Conservation (phyloP, 2,797 vertebrate species). For the Neosilurus mollespiculum region DNA sequence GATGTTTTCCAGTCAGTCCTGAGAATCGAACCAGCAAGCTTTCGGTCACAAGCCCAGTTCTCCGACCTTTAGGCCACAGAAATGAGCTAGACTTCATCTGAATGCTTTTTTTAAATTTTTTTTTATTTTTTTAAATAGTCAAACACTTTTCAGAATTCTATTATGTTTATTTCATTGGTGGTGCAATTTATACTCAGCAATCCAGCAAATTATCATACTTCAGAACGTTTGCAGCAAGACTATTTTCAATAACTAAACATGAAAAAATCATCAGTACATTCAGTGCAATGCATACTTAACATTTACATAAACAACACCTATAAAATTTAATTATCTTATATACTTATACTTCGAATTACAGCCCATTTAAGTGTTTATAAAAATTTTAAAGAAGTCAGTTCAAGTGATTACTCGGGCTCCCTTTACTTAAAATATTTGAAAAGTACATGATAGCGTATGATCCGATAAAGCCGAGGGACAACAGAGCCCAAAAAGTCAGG, state of each 20-base stretch:
- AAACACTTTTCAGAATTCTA: not conserved
- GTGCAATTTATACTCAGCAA: not conserved
- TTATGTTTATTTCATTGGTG: not conserved
- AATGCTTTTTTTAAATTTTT: no score
- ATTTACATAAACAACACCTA: slow-evolving; percentile 9
- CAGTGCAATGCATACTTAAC: not conserved
- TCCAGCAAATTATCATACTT: not conserved
- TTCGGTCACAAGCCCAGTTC: no score
- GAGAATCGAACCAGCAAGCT: no score
- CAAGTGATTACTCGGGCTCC: not conserved
- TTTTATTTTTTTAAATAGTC: not conserved
- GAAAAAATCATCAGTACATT: not conserved
- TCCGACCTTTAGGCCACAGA: not conserved
- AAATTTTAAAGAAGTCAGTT: not conserved
- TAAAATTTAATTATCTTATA: not conserved
- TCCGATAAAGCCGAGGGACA: not conserved
- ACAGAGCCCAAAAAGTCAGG: not conserved
- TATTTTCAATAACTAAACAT: not conserved
- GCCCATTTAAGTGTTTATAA: not conserved
- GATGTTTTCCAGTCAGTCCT: no score
- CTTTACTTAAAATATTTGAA: not conserved
- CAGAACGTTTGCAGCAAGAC: not conserved
- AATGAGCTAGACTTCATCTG: not conserved
- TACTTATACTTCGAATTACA: not conserved
- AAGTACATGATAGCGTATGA: not conserved